Evolutionary conservation across 2,113 vertebrate species (phyloP), one percentile per base, ranked within the genome.

Genomic region (Alaudala cheleensis): DNA sequence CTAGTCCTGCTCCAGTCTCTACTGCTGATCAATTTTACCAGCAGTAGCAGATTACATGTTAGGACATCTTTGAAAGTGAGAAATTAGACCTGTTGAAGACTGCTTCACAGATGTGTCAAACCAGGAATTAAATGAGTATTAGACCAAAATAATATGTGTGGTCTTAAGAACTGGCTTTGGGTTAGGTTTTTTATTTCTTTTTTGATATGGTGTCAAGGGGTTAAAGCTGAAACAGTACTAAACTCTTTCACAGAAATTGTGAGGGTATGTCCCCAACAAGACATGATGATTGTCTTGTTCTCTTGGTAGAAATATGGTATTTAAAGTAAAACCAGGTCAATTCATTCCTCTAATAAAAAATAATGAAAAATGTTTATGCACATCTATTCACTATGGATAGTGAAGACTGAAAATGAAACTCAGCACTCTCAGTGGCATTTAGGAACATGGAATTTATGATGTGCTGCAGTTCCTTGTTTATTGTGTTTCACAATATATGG

Each of bases 11-110:
- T 81, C 28, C 40, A 21, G 0, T 86, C 67, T 70, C 56, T 72
- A 6, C 50, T 51, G 44, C 57, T 90, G 81, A 88, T 70, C 60
- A 72, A 7, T 90, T 90, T 5, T 20, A 86, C 58, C 51, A 81
- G 49, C 66, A 90, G 40, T 47, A 95, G 81, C 54, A 92, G 76
- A 54, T 37, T 88, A 72, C 49, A 31, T 78, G 80, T 90, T 82
- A 86, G 65, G 60, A 29, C 60, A 49, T 77, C 40, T 88, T 86
- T 67, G 11, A n/a, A 95, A 74, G 56, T 94, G 92, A 95, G 80
- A 94, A 91, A 81, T 74, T 49, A 74, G 44, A 60, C 26, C 39
- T 71, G 29, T 66, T 53, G 85, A 70, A 77, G 73, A 37, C 62
- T 66, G 2, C 26, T 77, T 95, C 60, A 83, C 44, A 74, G 50